These are phyloP conservation scores for Aphelenchoides fujianensis DNA, from an alignment of 1,140 invertebrate species.

Conservation along the genomic window DNA sequence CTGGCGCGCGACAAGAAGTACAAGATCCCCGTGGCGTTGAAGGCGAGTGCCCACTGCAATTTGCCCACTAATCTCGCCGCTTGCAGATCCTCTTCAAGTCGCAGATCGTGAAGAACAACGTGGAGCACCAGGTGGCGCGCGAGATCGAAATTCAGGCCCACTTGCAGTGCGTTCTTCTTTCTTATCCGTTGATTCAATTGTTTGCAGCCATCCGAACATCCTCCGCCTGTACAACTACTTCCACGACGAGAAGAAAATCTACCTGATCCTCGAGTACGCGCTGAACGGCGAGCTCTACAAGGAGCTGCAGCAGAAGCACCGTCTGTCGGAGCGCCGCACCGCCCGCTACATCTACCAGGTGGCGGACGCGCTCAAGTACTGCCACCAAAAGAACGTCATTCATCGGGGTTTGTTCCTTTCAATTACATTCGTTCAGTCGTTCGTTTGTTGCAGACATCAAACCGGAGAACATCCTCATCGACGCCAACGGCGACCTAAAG, in stretches of 20 bases:
- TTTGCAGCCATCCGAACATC: conserved; percentile 80
- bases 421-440: conserved; percentile 17
- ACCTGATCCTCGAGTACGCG: conserved; percentile 87
- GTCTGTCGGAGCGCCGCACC: conserved; percentile 64
- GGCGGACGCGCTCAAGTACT: conserved; percentile 82
- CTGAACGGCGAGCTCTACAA: conserved; percentile 81
- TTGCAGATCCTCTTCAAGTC: conserved; percentile 72
- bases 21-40: conserved; percentile 79
- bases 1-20: conserved; percentile 81
- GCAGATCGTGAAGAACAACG: conserved; percentile 74
- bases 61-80: neutral
- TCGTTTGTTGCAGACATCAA: conserved; percentile 35
- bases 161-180: conserved; percentile 64
- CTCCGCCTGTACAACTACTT: conserved; percentile 84
- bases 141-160: conserved; percentile 95
- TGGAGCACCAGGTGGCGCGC: conserved; percentile 78
- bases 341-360: conserved; percentile 66
- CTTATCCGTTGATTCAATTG: conserved; percentile 24
- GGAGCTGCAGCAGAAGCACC: conserved; percentile 66
- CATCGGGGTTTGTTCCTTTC: conserved; percentile 68
- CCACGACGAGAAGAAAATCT: conserved; percentile 81
- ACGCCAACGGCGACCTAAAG: conserved; percentile 63
- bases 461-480: conserved; percentile 62
- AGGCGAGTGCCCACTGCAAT: conserved; percentile 27
- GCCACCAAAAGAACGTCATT: conserved; percentile 88